These are phyloP conservation scores for Gallinago stenura DNA, from an alignment of 2,797 vertebrate species.

Conservation along the genomic window DNA sequence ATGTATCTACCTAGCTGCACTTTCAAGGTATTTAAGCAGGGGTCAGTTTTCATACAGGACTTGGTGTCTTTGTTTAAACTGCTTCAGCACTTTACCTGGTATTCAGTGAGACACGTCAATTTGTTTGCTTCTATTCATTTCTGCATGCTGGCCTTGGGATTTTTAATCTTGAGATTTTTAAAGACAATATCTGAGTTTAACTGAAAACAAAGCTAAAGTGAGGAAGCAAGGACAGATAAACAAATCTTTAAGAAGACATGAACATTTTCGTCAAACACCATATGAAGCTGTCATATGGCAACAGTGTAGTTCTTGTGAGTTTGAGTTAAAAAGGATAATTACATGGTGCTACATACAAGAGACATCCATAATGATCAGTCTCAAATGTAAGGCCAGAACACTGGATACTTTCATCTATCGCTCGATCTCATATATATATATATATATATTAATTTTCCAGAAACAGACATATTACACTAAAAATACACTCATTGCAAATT, in stretches of 20 bases:
- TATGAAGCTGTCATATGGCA: neutral
- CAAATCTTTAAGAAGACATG: neutral
- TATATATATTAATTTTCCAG: neutral
- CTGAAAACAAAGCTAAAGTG: neutral
- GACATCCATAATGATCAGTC: neutral
- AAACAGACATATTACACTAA: neutral
- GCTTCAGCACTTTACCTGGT: neutral
- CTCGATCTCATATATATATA: neutral
- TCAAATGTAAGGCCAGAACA: neutral
- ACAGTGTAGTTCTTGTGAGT: neutral
- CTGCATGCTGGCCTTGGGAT: neutral
- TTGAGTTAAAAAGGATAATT: neutral
- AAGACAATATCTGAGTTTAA: neutral
- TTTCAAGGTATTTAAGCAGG: neutral
- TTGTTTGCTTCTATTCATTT: neutral
- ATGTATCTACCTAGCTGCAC: neutral
- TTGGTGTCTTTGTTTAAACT: neutral
- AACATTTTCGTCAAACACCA: neutral
- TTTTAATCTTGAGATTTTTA: neutral
- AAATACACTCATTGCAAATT: neutral
- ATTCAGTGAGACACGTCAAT: neutral
- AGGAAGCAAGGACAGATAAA: neutral
- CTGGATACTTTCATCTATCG: neutral
- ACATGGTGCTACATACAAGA: neutral
- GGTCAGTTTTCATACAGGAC: neutral